Evolutionary conservation across 64 coral and sea anemone genomes (phyloP), one percentile per base, ranked within the genome.

Genomic region (Stichodactyla mertensii): DNA sequence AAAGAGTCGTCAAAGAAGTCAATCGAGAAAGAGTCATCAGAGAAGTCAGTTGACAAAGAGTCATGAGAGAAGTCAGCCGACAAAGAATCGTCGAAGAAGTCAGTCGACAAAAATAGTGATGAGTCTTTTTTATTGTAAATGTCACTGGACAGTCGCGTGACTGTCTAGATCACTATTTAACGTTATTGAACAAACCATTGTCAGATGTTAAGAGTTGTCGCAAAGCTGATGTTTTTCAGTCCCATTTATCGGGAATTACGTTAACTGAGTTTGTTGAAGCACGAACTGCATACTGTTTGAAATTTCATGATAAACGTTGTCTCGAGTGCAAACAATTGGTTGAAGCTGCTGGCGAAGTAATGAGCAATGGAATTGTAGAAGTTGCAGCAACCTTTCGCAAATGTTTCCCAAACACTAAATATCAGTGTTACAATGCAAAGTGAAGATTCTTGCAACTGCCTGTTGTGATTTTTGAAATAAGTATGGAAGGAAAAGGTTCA

Each of bases 221-320:
- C 12, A 89, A 89, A n/a, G 87, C n/a, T 19, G 87, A 89, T 6
- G n/a, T 83, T 52, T 89, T 82, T 52, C 87, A 89, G 78, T 83
- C 87, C 52, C 18, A 66, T 18, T 20, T 53, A 19, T 80, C 19
- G 51, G 66, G 55, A 19, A 58, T 91, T 51, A 78, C 89, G 51
- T 78, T 91, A 10, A 78, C 57, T 20, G 64, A 86, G 28, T 91
- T 91, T 45, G 16, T 86, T 7, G 77, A 91, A 60, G 89, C 83
- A 58, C 74, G 79, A 54, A 27, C 79, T 45, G 80, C 59, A 83
- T 89, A 85, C 20, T 90, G 89, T 55, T 54, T 0, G 5, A 54
- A 79, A 3, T n/a, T 31, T 85, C 89, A 91, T 85, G 67, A 45
- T 45, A 61, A 26, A 78, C 55, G 54, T 57, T 91, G 89, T 13